Base-by-base conservation (phyloP, 2,888 invertebrate species). In the Agonum fuliginosum region DNA sequence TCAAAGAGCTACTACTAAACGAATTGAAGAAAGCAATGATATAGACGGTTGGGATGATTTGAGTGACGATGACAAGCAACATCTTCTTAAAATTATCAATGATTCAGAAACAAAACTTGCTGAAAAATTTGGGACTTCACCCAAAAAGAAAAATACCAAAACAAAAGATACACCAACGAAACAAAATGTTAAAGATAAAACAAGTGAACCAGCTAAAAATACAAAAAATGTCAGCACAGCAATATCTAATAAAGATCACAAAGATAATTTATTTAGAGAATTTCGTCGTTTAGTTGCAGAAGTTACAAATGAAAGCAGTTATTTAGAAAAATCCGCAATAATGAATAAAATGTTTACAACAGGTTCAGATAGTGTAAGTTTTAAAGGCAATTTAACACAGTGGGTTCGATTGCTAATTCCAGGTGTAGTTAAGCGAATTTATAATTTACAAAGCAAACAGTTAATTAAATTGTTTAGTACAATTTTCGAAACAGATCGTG, bases 401-500 rank as follows among this genome's bases (percentile, higher is more conserved):
- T 94, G 97, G 95, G 91, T 96, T 84, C 93, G 93, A 82, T 86
- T 97, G 80, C 86, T 98, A 19, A 87, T 98, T 69, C 98, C 97
- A 0, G 93, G 93, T 58, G 93, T 93, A 22, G 90, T 92, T 10
- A 96, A 96, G 85, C 89, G 95, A 79, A 92, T 97, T 30, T 98
- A 97, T 85, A 97, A 98, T 88, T 88, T 98, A 65, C 96, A 97
- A 88, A 96, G 94, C 84, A 97, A 97, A 85, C 97, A 97, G 84
- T 88, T 98, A 72, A 88, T 97, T 0, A 97, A 98, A 87, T 86
- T 97, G 51, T 97, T 97, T 85, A 93, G 96, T 54, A 91, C 91
- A 86, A 91, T 97, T 78, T 94, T 97, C 81, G 87, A 88, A 1
- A 89, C 89, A 0, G 91, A 93, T 85, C 92, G 92, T 79, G 92